Evolutionary conservation across 2,797 vertebrate species (phyloP), one percentile per base, ranked within the genome.

Genomic region (Lindbergichthys nudifrons): DNA sequence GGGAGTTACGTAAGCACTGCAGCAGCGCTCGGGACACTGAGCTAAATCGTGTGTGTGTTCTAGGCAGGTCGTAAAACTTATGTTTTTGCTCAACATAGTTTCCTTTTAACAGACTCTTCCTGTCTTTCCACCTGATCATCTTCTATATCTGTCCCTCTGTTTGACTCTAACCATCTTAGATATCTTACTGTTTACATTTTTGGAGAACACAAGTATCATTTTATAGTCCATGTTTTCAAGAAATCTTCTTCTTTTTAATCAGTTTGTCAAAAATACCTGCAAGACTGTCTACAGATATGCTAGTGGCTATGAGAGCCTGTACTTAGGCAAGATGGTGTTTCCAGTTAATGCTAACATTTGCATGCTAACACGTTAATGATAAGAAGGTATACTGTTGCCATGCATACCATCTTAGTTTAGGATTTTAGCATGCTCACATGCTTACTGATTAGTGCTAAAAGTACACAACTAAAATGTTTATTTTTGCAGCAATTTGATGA

Each of bases 1-100:
- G 83, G 82, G 68, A 5, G 87, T 94, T 93, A 90, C 88, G 88
- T 94, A 92, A 94, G 73, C 84, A 91, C 90, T 93, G 93, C 93
- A 91, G 91, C 87, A 91, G 84, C 18, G 13, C 54, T 69, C 16
- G 30, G 87, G 83, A 85, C 81, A 65, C 87, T 60, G 79, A 77
- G 60, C 86, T 84, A 82, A 89, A 88, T 88, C 80, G 43, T 52
- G 77, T 60, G 51, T 63, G 56, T 52, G 46, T 48, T 53, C 56
- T 47, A 58, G 43, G 70, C 4, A 36, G 53, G 19, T 70, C 66
- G 54, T 65, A 18, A 48, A 51, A 66, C 68, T 26, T 63, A 52
- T 74, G 21, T 48, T 71, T 71, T 13, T 1, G 12, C 41, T 45
- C 45, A 45, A 57, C 15, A 65, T 21, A 0, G 19, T 32, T 48